Evolutionary conservation across 2,888 invertebrate genomes (phyloP).

Genomic region (Athrips mouffetella): DNA sequence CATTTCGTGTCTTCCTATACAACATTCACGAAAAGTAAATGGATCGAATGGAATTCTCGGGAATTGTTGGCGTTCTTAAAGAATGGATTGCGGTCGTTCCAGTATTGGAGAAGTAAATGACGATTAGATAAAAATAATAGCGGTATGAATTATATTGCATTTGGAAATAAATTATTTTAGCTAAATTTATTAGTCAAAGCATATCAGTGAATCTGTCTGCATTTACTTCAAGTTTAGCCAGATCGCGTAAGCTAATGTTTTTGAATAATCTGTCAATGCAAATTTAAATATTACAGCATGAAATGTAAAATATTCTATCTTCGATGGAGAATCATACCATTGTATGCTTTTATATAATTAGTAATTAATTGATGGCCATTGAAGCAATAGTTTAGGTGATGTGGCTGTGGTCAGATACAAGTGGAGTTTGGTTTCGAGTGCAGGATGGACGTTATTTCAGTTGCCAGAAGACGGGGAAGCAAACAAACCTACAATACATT

Average conservation of each 20-base stretch:
- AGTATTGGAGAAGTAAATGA: slow-evolving; percentile 51
- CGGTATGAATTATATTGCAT: neutral
- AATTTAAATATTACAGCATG: neutral
- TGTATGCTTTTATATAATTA: neutral
- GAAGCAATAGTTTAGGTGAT: neutral
- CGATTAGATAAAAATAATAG: slow-evolving; percentile 31
- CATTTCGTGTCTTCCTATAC: slow-evolving; percentile 1
- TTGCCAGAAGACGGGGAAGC: slow-evolving; percentile 72
- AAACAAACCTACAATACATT: slow-evolving; percentile 41
- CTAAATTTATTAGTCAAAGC: slow-evolving; percentile 30
- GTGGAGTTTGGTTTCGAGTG: slow-evolving; percentile 65
- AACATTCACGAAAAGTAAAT: neutral
- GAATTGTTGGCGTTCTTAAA: slow-evolving; percentile 29
- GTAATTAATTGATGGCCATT: neutral
- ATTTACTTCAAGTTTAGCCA: slow-evolving; percentile 55
- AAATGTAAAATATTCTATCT: slow-evolving; percentile 3
- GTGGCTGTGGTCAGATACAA: neutral
- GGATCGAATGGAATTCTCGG: neutral
- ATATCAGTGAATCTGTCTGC: slow-evolving; percentile 37
- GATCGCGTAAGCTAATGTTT: neutral
- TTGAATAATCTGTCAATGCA: neutral
- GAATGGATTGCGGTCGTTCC: slow-evolving; percentile 29
- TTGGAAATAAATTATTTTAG: slow-evolving; percentile 13
- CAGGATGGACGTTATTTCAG: slow-evolving; percentile 65
- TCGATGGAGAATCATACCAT: slow-evolving; percentile 9